These are phyloP conservation scores for Tryphoninae sp. DNA, from an alignment of 2,888 invertebrate species.

Conservation along the genomic window DNA sequence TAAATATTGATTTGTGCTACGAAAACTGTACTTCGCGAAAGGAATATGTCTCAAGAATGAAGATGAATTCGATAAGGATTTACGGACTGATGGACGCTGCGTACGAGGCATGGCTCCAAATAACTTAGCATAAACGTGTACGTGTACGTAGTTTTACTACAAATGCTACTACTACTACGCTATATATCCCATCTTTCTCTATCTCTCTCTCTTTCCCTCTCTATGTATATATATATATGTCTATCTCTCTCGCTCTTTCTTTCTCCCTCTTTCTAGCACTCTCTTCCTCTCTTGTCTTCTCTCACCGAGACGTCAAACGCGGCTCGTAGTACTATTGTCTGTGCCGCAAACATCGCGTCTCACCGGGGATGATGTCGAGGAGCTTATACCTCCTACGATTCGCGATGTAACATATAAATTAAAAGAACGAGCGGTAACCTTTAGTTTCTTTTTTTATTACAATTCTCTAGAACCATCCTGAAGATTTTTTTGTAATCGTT, in stretches of 20 bases:
- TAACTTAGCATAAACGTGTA: constrained; percentile 73
- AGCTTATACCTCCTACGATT: constrained; percentile 22
- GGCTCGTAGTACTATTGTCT: constrained; percentile 58
- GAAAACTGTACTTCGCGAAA: constrained; percentile 39
- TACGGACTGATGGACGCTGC: constrained; percentile 56
- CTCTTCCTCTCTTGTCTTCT: constrained; percentile 31
- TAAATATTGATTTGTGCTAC: constrained; percentile 75
- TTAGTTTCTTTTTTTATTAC: constrained; percentile 3
- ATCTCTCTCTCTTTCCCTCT: constrained; percentile 31
- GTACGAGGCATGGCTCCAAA: constrained; percentile 67
- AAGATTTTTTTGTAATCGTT: constrained; percentile 39
- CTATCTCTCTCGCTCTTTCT: constrained; percentile 28
- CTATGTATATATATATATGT: neutral
- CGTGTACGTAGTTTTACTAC: constrained; percentile 55
- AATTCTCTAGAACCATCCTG: neutral
- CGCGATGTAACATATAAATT: constrained; percentile 13
- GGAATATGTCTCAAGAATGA: constrained; percentile 55
- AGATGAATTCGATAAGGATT: constrained; percentile 63
- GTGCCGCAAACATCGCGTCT: constrained; percentile 62
- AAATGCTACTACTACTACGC: constrained; percentile 57
- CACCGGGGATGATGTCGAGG: constrained; percentile 52
- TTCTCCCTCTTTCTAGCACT: neutral
- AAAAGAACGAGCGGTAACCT: constrained; percentile 6
- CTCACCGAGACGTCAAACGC: constrained; percentile 56
- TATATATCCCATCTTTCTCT: constrained; percentile 30